Conservation (phyloP, 2,113 vertebrate species). For the Sceloporus tristichus region DNA sequence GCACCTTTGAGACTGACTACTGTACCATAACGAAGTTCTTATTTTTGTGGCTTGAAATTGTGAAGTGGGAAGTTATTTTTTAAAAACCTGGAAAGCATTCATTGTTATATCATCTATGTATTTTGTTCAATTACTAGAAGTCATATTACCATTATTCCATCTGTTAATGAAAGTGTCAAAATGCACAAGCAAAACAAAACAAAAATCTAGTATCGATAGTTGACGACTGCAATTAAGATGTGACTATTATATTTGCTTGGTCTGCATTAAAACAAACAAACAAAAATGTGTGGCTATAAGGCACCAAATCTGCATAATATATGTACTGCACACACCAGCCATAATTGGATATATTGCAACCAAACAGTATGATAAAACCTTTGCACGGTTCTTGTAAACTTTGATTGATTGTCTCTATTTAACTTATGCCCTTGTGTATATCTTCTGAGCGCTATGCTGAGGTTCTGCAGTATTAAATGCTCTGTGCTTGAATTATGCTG, state of each 20-base stretch:
- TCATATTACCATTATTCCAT: conserved; percentile 37
- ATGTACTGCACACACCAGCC: conserved; percentile 4
- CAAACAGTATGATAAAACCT: conserved; percentile 54
- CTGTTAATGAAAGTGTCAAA: conserved; percentile 55
- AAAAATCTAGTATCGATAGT: conserved; percentile 63
- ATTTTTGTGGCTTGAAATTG: background rate
- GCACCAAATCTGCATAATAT: conserved; percentile 40
- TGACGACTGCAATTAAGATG: conserved; percentile 78
- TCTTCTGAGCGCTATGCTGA: conserved; percentile 37
- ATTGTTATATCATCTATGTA: conserved; percentile 8
- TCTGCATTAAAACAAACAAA: conserved; percentile 56
- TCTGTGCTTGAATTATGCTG: background rate
- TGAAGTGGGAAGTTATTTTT: background rate
- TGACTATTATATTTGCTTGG: conserved; percentile 65
- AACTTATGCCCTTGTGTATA: conserved; percentile 28
- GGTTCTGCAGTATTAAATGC: conserved; percentile 24
- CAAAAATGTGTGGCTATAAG: conserved; percentile 6
- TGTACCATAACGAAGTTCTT: background rate
- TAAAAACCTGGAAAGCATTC: background rate
- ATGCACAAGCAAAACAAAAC: conserved; percentile 56
- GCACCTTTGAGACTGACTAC: no score
- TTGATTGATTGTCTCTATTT: conserved; percentile 75
- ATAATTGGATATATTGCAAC: conserved; percentile 58
- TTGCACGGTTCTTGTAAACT: conserved; percentile 61
- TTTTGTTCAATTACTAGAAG: conserved; percentile 33